phyloP scores from a whole-genome alignment of 1,140 invertebrate genomes.

The Drosophila nebulosa region DNA sequence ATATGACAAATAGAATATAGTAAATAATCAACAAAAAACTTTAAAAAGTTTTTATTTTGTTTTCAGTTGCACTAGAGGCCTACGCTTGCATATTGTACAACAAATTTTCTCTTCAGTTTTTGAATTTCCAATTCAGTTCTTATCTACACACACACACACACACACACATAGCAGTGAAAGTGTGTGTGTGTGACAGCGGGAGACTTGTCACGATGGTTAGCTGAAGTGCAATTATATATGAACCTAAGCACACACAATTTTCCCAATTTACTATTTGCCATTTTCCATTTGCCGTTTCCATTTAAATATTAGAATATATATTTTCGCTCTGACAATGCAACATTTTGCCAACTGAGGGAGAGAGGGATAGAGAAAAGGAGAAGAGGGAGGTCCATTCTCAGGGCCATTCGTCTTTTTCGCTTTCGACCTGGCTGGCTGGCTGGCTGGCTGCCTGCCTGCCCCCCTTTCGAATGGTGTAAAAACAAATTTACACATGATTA shows the following conservation, averaged over 20 bases:
- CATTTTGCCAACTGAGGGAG: not conserved
- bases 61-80: too few relatives aligned
- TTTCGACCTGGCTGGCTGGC: conserved; percentile 35
- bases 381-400: not conserved
- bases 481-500: conserved; percentile 78
- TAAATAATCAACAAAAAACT: too few relatives aligned
- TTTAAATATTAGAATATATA: conserved; percentile 72
- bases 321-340: conserved; percentile 32
- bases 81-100: not conserved
- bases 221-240: conserved; percentile 43
- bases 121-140: not conserved
- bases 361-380: not conserved
- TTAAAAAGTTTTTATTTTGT: too few relatives aligned
- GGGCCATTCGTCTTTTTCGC: not conserved
- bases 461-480: conserved; percentile 39
- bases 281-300: conserved; percentile 65
- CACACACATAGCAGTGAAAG: not conserved
- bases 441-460: conserved; percentile 2
- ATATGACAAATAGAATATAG: too few relatives aligned
- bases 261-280: conserved; percentile 33
- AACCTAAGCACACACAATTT: conserved; percentile 41
- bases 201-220: not conserved
- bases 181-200: not conserved
- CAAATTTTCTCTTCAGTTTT: not conserved
- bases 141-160: not conserved